Conservation (phyloP, 1,140 invertebrate species). For the Achatina immaculata region DNA sequence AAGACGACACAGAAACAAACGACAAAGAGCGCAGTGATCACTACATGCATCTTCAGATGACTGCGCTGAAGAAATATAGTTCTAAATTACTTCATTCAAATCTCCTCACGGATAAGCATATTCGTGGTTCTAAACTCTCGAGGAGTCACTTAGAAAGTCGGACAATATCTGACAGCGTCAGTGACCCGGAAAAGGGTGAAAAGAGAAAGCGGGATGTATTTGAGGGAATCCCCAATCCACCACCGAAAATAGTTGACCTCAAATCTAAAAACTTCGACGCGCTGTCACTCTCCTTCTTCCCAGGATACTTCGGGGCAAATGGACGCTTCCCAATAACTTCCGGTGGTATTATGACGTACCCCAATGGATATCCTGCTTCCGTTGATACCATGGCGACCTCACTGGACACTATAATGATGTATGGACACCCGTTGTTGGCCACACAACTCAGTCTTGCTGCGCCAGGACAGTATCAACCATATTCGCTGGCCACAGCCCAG, state of each 20-base stretch:
- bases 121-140: background rate
- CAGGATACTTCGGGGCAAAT: background rate
- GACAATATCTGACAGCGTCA: too few relatives aligned
- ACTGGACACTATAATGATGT: conserved; percentile 31
- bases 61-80: background rate
- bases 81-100: background rate
- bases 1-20: background rate
- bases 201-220: conserved; percentile 36
- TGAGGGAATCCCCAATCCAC: conserved; percentile 35
- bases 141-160: background rate
- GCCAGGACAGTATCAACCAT: background rate
- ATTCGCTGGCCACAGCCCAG: background rate
- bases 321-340: background rate
- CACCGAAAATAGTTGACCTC: conserved; percentile 32
- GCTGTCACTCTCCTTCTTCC: conserved; percentile 8
- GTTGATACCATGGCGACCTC: conserved; percentile 4
- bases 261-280: conserved; percentile 13
- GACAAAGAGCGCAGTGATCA: background rate
- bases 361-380: background rate
- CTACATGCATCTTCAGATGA: background rate
- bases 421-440: conserved; percentile 16
- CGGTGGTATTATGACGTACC: background rate
- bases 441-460: background rate
- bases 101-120: background rate
- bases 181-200: background rate